Base-by-base conservation (phyloP, 2,888 invertebrate species). In the Anaspis maculata region DNA sequence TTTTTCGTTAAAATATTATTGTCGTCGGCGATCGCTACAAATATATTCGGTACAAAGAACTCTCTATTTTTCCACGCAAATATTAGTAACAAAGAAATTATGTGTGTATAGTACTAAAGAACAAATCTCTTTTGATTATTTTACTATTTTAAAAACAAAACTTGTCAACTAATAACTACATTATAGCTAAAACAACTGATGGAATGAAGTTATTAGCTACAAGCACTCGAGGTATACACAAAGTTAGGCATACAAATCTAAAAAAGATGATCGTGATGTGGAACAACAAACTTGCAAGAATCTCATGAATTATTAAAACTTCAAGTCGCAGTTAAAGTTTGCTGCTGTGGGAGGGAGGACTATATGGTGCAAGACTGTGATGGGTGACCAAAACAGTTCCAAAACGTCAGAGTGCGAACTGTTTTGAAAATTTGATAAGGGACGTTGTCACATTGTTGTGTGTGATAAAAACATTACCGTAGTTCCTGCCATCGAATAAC, bases 391-490 rank as follows among this genome's bases (percentile, higher is more conserved):
- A 42, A 41, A 45, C 41, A 46, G 38, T 46, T 40, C 30, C 39
- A 48, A 44, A 42, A 33, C 47, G 45, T 40, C 46, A 38, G 38
- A 39, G 45, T 54, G 49, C 37, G 41, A 48, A 46, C 54, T 52
- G 52, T 52, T 56, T 51, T 54, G 52, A 52, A 54, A 54, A 42
- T 29, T 30, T n/a, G n/a, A n/a, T n/a, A n/a, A n/a, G n/a, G n/a
- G n/a, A n/a, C n/a, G n/a, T 34, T 26, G 30, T 25, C 27, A 14
- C 30, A 30, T 29, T 34, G 25, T 19, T 9, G 19, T 19, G 5
- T 30, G 28, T 34, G 25, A 34, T 34, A 35, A 35, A 36, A 36
- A 28, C 16, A 28, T 19, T 9, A 19, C 19, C 5, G 9, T 19
- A n/a, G n/a, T 9, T 19, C 19, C 19, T 9, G 19, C 5, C 5